Percentiles rank a stretch among this genome's conserved stretches.
Evolutionary conservation across 2,113 vertebrate species (phyloP).

Genomic region (Aspiorhynchus laticeps): DNA sequence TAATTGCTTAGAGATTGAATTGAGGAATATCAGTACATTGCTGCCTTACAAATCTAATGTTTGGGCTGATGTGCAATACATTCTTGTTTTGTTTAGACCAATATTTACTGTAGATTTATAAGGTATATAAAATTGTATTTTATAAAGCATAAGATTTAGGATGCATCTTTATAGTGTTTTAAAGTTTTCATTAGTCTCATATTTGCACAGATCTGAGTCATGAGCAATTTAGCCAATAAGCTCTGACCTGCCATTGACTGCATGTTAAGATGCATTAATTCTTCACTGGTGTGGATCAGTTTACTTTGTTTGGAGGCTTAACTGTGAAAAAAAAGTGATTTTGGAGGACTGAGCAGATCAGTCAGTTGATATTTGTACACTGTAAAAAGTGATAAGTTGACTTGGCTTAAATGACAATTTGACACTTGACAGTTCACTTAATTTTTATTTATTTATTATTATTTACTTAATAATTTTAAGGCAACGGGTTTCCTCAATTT

Average conservation of each 20-base stretch:
- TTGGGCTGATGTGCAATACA: conserved; percentile 24
- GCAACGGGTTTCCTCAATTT: too few species aligned
- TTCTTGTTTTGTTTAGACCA: neutral
- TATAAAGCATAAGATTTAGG: neutral
- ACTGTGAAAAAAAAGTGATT: neutral
- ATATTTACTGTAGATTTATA: neutral
- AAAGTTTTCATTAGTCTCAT: neutral
- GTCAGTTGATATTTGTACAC: neutral
- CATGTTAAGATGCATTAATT: neutral
- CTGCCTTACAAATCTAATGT: neutral
- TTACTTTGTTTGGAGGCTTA: neutral
- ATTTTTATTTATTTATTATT: too few species aligned
- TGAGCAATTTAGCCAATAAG: neutral
- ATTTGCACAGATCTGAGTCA: neutral
- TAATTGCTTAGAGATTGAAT: neutral
- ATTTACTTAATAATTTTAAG: too few species aligned
- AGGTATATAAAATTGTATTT: neutral
- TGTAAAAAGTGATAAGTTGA: too few species aligned
- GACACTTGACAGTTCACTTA: too few species aligned
- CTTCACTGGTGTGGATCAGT: neutral
- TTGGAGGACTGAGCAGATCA: neutral
- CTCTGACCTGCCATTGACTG: neutral
- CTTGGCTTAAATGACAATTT: too few species aligned
- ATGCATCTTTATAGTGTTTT: neutral
- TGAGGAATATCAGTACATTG: neutral